These are phyloP conservation scores for Plebejus anna DNA, from an alignment of 2,888 invertebrate genomes.

Conservation along the genomic window DNA sequence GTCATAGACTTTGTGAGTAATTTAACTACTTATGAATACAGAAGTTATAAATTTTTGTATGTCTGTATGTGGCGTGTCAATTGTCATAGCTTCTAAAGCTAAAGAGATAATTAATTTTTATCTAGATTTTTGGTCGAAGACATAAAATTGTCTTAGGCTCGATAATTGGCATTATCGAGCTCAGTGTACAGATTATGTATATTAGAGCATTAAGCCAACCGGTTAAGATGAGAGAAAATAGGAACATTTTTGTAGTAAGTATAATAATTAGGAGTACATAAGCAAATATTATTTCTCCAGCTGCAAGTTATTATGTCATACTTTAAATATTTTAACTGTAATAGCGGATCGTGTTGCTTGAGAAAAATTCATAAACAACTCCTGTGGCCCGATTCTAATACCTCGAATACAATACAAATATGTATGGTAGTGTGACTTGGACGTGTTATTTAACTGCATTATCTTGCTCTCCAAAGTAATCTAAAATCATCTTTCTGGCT, in stretches of 20 bases:
- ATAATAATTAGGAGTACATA: not conserved
- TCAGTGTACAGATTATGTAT: not conserved
- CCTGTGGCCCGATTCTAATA: not conserved
- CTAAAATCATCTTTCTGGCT: not conserved
- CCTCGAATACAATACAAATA: not conserved
- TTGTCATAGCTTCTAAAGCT: not conserved
- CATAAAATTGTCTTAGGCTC: not conserved
- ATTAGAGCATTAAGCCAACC: too few species aligned
- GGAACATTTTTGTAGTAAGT: too few species aligned
- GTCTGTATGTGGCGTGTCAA: not conserved
- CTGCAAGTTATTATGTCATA: not conserved
- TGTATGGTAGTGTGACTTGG: not conserved
- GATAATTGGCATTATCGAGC: too few species aligned
- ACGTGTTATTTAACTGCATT: not conserved
- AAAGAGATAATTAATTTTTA: not conserved
- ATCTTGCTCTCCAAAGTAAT: not conserved
- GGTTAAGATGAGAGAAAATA: too few species aligned
- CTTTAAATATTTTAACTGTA: conserved; percentile 11
- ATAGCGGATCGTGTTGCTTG: not conserved
- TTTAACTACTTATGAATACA: not conserved
- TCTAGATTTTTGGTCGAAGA: too few species aligned
- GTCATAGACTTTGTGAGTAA: not conserved
- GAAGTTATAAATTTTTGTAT: not conserved
- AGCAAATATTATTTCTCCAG: not conserved
- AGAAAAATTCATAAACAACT: conserved; percentile 10